Percentiles rank a stretch among this genome's conserved stretches.
phyloP scores from a whole-genome alignment of 2,888 invertebrate genomes.

The Nomada fabriciana region DNA sequence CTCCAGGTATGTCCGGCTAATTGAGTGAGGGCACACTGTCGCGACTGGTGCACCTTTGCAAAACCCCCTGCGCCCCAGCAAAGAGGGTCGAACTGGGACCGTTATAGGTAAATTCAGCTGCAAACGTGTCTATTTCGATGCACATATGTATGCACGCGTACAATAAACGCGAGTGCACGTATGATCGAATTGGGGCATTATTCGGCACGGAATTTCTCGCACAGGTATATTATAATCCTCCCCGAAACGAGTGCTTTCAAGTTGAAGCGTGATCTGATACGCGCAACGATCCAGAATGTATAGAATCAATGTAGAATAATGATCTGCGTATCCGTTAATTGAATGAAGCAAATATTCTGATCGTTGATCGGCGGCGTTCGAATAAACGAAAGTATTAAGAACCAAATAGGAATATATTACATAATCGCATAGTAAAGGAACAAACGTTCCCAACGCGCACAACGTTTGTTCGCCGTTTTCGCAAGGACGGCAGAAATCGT shows the following conservation, averaged over 20 bases:
- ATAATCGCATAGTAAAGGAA: too few relatives aligned
- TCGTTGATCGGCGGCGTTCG: too few relatives aligned
- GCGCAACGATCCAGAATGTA: conserved; percentile 27
- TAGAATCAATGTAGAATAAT: too few relatives aligned
- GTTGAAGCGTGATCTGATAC: conserved; percentile 45
- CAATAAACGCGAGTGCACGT: neutral
- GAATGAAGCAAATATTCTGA: too few relatives aligned
- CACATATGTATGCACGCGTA: too few relatives aligned
- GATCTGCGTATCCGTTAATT: too few relatives aligned
- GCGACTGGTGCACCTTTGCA: conserved; percentile 55
- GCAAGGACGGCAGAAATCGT: conserved; percentile 26
- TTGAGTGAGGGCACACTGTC: conserved; percentile 69
- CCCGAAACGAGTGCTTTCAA: conserved; percentile 40
- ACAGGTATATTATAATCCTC: conserved; percentile 25
- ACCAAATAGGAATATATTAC: too few relatives aligned
- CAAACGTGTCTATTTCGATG: conserved; percentile 21
- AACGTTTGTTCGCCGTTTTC: conserved; percentile 1
- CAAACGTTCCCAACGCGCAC: conserved; percentile 30
- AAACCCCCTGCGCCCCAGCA: conserved; percentile 35
- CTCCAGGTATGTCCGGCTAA: conserved; percentile 65
- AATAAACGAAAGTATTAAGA: too few relatives aligned
- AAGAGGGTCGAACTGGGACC: conserved; percentile 2
- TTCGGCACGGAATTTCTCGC: conserved; percentile 15
- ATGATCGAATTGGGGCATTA: conserved; percentile 8
- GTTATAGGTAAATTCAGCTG: conserved; percentile 28